phyloP scores from a whole-genome alignment of 2,113 vertebrate species.

The Ptilorrhoa leucosticta region DNA sequence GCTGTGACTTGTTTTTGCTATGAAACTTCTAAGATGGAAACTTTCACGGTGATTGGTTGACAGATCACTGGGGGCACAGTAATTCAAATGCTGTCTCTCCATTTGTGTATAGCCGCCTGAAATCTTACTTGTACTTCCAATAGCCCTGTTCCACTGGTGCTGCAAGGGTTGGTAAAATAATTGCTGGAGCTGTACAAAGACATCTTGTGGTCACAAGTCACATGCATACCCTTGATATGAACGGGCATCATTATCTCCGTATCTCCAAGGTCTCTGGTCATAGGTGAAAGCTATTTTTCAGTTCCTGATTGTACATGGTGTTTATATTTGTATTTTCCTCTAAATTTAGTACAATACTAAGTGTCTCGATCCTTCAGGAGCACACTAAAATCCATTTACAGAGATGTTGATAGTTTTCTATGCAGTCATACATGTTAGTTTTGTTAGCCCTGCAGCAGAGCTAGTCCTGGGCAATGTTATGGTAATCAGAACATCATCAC shows the following conservation, averaged over 20 bases:
- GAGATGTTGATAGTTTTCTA: not conserved
- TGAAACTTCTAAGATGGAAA: not conserved
- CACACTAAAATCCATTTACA: not conserved
- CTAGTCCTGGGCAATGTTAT: not conserved
- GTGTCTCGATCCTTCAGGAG: not conserved
- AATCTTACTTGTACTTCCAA: not conserved
- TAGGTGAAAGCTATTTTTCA: not conserved
- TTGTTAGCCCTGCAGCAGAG: not conserved
- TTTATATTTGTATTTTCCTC: not conserved
- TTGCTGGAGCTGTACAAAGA: not conserved
- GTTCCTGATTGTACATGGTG: not conserved
- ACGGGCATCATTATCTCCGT: fast-evolving
- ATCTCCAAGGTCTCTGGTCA: not conserved
- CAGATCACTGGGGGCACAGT: not conserved
- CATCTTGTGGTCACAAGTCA: not conserved
- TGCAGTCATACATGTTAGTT: not conserved
- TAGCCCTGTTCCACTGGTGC: not conserved
- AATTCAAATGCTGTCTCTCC: not conserved
- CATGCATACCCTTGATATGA: not conserved
- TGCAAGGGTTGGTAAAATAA: not conserved
- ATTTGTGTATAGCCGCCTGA: not conserved
- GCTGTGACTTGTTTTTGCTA: not conserved
- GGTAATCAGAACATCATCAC: not conserved
- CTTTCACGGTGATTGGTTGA: not conserved
- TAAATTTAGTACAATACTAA: not conserved